Evolutionary conservation across 2,113 vertebrate genomes (phyloP).

Genomic region (Tetrao urogallus): DNA sequence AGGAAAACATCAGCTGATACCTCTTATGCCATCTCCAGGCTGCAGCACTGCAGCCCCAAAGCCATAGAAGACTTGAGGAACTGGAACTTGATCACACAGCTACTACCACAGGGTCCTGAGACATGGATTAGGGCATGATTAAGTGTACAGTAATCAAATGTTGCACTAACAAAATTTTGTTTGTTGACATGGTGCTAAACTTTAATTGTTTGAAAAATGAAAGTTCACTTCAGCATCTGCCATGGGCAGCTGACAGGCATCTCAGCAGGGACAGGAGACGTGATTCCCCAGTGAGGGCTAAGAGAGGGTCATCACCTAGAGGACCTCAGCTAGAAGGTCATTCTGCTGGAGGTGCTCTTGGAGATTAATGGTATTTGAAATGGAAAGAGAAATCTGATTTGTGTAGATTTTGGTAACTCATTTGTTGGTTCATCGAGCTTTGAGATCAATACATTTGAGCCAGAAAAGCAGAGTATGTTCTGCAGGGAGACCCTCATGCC

Average conservation of each 20-base stretch:
- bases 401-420: not conserved
- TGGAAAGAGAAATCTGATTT: not conserved
- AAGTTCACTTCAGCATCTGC: not conserved
- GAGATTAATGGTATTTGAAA: not conserved
- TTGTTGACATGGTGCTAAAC: not conserved
- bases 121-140: not conserved
- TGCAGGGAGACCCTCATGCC: not conserved
- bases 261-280: not conserved
- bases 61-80: not conserved
- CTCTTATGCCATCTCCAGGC: too few species aligned
- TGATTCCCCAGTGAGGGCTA: not conserved
- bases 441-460: not conserved
- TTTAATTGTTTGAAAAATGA: not conserved
- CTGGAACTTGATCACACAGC: not conserved
- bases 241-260: not conserved
- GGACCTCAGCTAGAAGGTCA: not conserved
- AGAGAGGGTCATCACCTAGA: rapidly evolving
- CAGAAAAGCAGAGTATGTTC: not conserved
- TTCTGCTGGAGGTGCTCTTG: not conserved
- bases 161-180: not conserved
- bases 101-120: not conserved
- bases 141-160: not conserved
- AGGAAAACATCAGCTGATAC: not conserved
- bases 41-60: not conserved
- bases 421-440: not conserved